Evolutionary conservation across 2,888 invertebrate species (phyloP).

Genomic region (Cerastis leucographa): DNA sequence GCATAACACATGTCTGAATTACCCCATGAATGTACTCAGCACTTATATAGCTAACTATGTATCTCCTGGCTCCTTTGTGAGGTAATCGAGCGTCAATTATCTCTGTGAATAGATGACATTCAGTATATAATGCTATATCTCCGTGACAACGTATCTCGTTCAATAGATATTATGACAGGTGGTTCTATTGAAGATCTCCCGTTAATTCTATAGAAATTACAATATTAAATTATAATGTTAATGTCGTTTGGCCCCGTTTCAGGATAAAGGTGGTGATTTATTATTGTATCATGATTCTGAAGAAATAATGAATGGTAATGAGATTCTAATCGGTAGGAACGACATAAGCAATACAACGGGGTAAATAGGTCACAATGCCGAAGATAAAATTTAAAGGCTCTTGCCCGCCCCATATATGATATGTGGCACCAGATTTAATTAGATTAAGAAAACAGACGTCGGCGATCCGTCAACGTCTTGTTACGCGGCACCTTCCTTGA

Average conservation of each 20-base stretch:
- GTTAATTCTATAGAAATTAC: conserved; percentile 11
- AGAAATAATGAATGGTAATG: background rate
- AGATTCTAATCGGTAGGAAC: background rate
- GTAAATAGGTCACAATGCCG: background rate
- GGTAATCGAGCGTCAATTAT: conserved; percentile 57
- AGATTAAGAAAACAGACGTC: no score
- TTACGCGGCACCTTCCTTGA: no score
- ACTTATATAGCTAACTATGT: conserved; percentile 15
- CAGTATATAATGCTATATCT: conserved; percentile 7
- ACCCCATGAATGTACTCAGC: conserved; percentile 16
- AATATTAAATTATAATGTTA: conserved; percentile 31
- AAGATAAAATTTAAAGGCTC: no score
- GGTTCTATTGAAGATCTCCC: background rate
- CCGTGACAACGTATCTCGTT: conserved; percentile 33
- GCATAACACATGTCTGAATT: conserved; percentile 35
- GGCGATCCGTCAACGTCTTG: no score
- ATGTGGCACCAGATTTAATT: no score
- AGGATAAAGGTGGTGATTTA: background rate
- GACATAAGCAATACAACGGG: background rate
- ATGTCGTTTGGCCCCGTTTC: conserved; percentile 12
- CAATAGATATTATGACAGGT: conserved; percentile 41
- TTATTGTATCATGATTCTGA: background rate
- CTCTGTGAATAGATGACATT: conserved; percentile 29
- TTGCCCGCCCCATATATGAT: no score
- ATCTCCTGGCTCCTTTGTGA: conserved; percentile 32